phyloP scores from a whole-genome alignment of 2,888 invertebrate species.

The Mesochorus sp. region DNA sequence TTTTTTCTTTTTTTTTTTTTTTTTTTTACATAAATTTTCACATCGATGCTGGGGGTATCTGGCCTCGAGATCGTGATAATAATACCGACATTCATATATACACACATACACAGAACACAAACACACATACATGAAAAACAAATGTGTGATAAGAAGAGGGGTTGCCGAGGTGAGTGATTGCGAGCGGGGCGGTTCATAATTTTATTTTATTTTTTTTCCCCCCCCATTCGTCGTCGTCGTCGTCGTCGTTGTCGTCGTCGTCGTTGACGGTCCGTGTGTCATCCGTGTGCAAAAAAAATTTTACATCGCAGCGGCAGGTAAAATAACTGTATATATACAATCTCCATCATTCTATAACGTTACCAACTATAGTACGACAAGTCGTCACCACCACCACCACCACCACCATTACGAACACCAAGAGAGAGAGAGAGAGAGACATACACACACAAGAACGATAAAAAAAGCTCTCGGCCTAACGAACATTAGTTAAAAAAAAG shows the following conservation, averaged over 20 bases:
- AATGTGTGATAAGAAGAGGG: conserved; percentile 56
- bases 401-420: conserved; percentile 44
- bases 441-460: conserved; percentile 33
- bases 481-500: no score
- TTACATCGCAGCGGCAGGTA: conserved; percentile 35
- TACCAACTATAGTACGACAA: conserved; percentile 40
- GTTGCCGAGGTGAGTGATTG: conserved; percentile 53
- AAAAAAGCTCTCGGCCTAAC: no score
- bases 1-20: not conserved
- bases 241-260: conserved; percentile 39
- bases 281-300: conserved; percentile 51
- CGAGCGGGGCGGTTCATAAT: conserved; percentile 35
- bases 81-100: conserved; percentile 28
- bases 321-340: conserved; percentile 38
- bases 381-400: conserved; percentile 35
- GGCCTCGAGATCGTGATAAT: conserved; percentile 41
- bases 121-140: conserved; percentile 8
- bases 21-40: conserved; percentile 21
- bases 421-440: conserved; percentile 57
- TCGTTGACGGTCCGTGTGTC: conserved; percentile 13
- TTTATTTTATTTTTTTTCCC: conserved; percentile 26
- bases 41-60: conserved; percentile 36
- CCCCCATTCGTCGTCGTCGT: conserved; percentile 6
- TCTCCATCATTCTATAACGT: conserved; percentile 25
- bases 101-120: not conserved